Evolutionary conservation across 2,113 vertebrate species (phyloP).

Genomic region (Tichodroma muraria): DNA sequence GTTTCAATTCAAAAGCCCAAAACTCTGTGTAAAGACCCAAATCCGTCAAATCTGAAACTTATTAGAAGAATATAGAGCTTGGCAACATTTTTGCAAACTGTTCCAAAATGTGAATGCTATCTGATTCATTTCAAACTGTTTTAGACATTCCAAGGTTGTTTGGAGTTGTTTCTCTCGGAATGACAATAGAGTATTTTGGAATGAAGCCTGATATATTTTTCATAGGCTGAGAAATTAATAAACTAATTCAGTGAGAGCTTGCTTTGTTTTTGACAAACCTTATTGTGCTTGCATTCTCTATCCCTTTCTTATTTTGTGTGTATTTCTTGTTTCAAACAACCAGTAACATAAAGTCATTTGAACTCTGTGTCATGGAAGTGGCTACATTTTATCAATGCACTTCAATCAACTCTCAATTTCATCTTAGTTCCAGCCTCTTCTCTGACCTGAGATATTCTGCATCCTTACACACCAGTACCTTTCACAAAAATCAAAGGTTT

Average conservation of each 20-base stretch:
- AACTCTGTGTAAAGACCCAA: not conserved
- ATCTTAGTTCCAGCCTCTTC: not conserved
- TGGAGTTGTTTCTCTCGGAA: not conserved
- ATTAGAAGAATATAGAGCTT: not conserved
- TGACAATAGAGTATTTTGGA: not conserved
- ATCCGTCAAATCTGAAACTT: not conserved
- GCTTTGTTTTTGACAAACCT: not conserved
- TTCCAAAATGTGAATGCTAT: not conserved
- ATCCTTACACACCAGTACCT: not conserved
- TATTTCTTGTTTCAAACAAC: not conserved
- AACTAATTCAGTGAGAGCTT: not conserved
- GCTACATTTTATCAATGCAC: not conserved
- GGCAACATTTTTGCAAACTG: not conserved
- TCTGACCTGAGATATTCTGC: not conserved
- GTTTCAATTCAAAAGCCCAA: not conserved
- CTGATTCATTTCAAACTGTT: not conserved
- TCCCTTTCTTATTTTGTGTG: not conserved
- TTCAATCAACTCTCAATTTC: not conserved
- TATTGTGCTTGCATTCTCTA: not conserved
- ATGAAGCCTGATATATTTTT: not conserved
- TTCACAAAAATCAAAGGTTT: not conserved
- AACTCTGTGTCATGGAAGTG: not conserved
- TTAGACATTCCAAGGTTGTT: not conserved
- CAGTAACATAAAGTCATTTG: not conserved
- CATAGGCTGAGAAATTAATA: not conserved